Conservation (phyloP, 2,113 vertebrate species). For the Isurus oxyrinchus region DNA sequence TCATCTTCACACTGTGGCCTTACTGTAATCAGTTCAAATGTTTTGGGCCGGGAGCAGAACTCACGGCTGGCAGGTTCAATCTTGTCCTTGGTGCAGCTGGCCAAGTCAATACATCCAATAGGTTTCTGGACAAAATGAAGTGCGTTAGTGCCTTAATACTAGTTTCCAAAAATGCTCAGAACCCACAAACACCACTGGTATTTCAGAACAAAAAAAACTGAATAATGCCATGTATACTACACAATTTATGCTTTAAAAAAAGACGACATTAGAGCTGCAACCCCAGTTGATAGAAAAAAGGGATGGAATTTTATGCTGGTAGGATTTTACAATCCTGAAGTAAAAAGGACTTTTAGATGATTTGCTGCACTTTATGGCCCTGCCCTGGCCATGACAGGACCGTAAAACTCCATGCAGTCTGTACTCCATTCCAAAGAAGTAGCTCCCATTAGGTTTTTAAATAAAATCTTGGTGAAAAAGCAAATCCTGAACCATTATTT, state of each 20-base stretch:
- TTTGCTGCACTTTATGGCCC: too few species aligned
- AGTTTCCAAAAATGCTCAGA: not conserved
- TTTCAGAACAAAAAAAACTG: not conserved
- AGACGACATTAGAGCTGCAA: not conserved
- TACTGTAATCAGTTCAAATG: constrained; percentile 61
- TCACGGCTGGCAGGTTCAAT: constrained; percentile 59
- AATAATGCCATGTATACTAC: not conserved
- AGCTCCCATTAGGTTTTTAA: not conserved
- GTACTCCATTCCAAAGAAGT: not conserved
- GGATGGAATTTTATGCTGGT: too few species aligned
- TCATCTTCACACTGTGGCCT: constrained; percentile 44
- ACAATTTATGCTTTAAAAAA: not conserved
- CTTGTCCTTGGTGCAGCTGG: constrained; percentile 48
- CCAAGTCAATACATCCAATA: constrained; percentile 56
- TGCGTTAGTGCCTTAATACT: not conserved
- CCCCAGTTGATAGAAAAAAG: not conserved
- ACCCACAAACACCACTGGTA: not conserved
- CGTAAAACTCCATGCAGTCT: too few species aligned
- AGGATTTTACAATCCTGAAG: too few species aligned
- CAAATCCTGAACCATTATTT: not conserved
- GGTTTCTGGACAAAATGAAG: constrained; percentile 50
- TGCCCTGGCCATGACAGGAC: too few species aligned
- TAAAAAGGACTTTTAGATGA: too few species aligned
- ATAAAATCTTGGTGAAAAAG: not conserved
- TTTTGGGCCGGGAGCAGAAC: constrained; percentile 64